A percentile compares a stretch with the other conserved stretches of the same genome.
Conservation (phyloP, 2,113 vertebrate genomes). For the Phalacrocorax carbo region DNA sequence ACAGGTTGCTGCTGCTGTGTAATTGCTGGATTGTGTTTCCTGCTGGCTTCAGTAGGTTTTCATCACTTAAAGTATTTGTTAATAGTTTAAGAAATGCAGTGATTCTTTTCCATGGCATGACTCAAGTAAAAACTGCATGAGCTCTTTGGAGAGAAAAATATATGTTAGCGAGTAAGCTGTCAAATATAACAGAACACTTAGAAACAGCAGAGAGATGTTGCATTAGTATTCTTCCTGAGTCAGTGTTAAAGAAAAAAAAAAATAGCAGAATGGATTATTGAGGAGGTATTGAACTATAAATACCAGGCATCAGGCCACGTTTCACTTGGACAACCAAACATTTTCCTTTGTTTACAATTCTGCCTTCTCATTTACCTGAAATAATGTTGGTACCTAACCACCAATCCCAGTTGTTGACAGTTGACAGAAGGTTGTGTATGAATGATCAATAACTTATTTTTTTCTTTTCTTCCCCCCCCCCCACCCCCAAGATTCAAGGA, state of each 20-base stretch:
- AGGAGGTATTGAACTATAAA: not conserved
- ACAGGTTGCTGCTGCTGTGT: not conserved
- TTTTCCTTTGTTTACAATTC: conserved; percentile 23
- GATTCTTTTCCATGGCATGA: not conserved
- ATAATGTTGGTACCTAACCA: not conserved
- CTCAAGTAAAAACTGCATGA: not conserved
- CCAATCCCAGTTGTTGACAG: not conserved
- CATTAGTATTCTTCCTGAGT: not conserved
- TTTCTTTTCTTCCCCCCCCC: not conserved
- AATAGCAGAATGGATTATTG: not conserved
- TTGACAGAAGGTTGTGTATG: not conserved
- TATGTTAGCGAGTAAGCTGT: not conserved
- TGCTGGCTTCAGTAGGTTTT: not conserved
- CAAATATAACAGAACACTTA: not conserved
- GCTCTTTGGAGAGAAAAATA: not conserved
- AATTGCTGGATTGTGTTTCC: not conserved
- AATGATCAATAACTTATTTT: not conserved
- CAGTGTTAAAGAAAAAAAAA: not conserved
- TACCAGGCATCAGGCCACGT: not conserved
- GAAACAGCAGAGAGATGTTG: not conserved
- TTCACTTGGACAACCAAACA: not conserved
- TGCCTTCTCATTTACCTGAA: conserved; percentile 43
- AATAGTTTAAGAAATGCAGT: not conserved
- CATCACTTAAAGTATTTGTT: not conserved
- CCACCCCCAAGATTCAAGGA: not conserved